A percentile compares a stretch with the other conserved stretches of the same genome.
These are phyloP conservation scores for Eretmocerus hayati DNA, from an alignment of 2,888 invertebrate species.

Conservation along the genomic window DNA sequence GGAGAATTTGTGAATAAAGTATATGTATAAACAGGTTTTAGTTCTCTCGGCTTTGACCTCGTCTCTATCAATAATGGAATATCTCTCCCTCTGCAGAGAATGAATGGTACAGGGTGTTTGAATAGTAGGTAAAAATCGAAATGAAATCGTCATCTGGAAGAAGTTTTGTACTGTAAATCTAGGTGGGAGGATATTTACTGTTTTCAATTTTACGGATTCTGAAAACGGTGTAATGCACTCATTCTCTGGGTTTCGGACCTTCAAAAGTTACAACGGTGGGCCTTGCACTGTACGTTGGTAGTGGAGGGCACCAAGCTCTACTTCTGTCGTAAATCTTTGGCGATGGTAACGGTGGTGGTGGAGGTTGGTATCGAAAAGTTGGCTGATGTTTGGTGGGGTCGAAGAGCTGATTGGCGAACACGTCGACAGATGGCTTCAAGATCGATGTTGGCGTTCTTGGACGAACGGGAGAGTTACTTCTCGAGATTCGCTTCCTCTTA, in stretches of 20 bases:
- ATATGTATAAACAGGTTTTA: too few relatives aligned
- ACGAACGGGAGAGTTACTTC: constrained; percentile 28
- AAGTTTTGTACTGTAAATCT: too few relatives aligned
- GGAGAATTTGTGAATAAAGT: too few relatives aligned
- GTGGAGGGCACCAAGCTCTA: constrained; percentile 49
- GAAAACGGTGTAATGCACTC: too few relatives aligned
- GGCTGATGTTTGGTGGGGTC: constrained; percentile 72
- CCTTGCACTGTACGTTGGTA: constrained; percentile 52
- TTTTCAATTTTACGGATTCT: too few relatives aligned
- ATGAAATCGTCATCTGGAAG: constrained; percentile 17
- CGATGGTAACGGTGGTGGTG: constrained; percentile 48
- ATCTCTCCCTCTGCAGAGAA: too few relatives aligned
- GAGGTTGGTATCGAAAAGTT: constrained; percentile 68
- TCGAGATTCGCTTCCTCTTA: constrained; percentile 16
- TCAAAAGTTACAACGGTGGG: constrained; percentile 64
- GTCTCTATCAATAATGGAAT: too few relatives aligned
- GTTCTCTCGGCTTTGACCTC: too few relatives aligned
- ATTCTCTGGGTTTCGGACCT: too few relatives aligned
- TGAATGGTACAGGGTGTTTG: too few relatives aligned
- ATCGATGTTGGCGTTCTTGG: constrained; percentile 44
- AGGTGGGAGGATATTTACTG: too few relatives aligned
- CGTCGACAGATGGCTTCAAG: constrained; percentile 43
- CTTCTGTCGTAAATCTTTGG: constrained; percentile 41
- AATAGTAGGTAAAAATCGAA: background rate
- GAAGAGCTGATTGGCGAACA: constrained; percentile 62